phyloP scores from a whole-genome alignment of 2,113 vertebrate species.

The Myiopsitta monachus region DNA sequence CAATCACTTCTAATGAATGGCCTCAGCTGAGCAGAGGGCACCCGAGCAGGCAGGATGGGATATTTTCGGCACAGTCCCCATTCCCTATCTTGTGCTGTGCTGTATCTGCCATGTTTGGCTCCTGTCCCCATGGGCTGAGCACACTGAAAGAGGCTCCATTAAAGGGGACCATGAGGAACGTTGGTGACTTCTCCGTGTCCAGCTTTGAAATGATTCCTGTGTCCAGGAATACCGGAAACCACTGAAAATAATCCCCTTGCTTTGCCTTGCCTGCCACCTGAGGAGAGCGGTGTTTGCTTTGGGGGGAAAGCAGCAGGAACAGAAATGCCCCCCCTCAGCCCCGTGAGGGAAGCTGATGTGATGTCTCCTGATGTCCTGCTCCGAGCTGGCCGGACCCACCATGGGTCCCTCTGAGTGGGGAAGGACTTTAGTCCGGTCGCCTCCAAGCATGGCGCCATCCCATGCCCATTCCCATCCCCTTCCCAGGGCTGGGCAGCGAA shows the following conservation, averaged over 20 bases:
- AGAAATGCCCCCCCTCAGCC: background rate
- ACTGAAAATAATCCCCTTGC: background rate
- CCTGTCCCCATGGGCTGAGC: background rate
- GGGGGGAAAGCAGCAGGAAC: background rate
- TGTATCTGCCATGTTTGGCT: background rate
- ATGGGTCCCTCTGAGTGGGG: background rate
- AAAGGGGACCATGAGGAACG: background rate
- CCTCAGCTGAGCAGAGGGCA: background rate
- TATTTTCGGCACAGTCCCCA: background rate
- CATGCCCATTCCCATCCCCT: background rate
- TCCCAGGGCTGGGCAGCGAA: background rate
- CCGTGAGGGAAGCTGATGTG: background rate
- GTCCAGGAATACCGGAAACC: background rate
- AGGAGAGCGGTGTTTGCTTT: background rate
- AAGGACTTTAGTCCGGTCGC: background rate
- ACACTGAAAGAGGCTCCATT: background rate
- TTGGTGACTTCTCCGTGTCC: background rate
- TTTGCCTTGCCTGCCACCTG: background rate
- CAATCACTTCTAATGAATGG: background rate
- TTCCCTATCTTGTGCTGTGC: background rate
- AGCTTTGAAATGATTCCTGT: background rate
- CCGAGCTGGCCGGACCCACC: fast-evolving
- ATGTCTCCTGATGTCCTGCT: fast-evolving
- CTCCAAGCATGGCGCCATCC: background rate
- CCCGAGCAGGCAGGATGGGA: background rate